Evolutionary conservation across 2,113 vertebrate genomes (phyloP).

Genomic region (Heloderma charlesbogerti): DNA sequence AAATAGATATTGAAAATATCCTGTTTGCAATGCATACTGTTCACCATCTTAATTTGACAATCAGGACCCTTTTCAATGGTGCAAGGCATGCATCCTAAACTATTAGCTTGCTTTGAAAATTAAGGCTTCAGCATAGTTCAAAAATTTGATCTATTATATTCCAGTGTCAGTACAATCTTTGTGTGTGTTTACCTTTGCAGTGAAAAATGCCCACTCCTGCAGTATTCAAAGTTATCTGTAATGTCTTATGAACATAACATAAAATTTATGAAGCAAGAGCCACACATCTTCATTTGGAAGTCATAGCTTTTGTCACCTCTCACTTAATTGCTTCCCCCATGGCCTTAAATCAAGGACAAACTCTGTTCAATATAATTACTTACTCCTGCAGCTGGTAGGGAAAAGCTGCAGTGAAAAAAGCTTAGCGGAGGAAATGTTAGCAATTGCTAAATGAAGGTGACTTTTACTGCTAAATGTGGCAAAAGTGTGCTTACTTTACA

Average conservation of each 20-base stretch:
- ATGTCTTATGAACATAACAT: background rate
- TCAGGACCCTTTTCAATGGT: background rate
- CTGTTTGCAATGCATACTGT: background rate
- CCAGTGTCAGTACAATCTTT: background rate
- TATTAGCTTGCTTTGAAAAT: background rate
- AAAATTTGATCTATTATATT: background rate
- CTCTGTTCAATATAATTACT: background rate
- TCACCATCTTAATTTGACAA: background rate
- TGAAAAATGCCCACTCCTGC: conserved; percentile 7
- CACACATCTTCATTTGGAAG: background rate
- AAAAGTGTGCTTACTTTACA: background rate
- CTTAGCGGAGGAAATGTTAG: background rate
- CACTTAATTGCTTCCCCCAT: conserved; percentile 16
- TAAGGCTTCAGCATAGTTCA: background rate
- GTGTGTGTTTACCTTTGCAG: background rate
- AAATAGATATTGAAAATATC: background rate
- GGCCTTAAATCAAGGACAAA: conserved; percentile 20
- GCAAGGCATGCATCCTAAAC: background rate
- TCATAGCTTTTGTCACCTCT: background rate
- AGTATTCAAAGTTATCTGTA: conserved; percentile 12
- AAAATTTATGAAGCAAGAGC: conserved; percentile 14
- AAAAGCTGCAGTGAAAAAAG: background rate
- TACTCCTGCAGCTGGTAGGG: background rate
- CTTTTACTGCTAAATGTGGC: background rate
- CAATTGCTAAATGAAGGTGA: conserved; percentile 1